Evolutionary conservation across 37 sponge, comb jelly and placozoan genomes (phyloP).

Genomic region (Halichondria panicea): DNA sequence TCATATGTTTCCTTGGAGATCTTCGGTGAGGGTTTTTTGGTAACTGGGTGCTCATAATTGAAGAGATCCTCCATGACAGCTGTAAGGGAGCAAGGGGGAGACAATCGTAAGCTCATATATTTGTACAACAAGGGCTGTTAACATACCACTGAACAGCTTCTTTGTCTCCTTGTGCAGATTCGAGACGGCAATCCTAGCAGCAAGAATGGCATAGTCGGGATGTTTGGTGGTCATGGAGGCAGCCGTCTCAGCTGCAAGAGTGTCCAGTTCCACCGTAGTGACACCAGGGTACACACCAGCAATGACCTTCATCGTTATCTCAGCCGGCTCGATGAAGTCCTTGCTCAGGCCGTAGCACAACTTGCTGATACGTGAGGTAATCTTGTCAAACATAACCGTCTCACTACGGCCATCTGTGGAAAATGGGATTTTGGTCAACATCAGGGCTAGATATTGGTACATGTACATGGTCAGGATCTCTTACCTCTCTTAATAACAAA

Average conservation of each 20-base stretch:
- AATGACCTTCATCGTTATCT: constrained; percentile 96
- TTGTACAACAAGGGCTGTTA: background rate
- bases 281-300: constrained; percentile 92
- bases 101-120: background rate
- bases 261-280: constrained; percentile 97
- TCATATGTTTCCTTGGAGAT: constrained; percentile 78
- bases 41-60: constrained; percentile 80
- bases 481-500: constrained; percentile 77
- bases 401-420: constrained; percentile 94
- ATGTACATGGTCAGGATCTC: background rate
- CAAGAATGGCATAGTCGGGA: constrained; percentile 97
- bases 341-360: constrained; percentile 92
- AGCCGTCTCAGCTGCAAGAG: constrained; percentile 98
- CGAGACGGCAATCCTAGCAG: constrained; percentile 95
- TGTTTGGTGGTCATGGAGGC: constrained; percentile 98
- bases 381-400: constrained; percentile 97
- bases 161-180: constrained; percentile 99
- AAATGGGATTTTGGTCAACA: too few species aligned
- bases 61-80: constrained; percentile 92
- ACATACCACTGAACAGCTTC: constrained; percentile 80
- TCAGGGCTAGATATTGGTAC: background rate
- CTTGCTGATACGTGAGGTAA: constrained; percentile 94
- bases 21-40: constrained; percentile 79
- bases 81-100: constrained; percentile 8
- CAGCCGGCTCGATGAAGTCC: constrained; percentile 92